Conservation (phyloP, 37 sponge, comb jelly and placozoan species). For the Ephydatia muelleri region DNA sequence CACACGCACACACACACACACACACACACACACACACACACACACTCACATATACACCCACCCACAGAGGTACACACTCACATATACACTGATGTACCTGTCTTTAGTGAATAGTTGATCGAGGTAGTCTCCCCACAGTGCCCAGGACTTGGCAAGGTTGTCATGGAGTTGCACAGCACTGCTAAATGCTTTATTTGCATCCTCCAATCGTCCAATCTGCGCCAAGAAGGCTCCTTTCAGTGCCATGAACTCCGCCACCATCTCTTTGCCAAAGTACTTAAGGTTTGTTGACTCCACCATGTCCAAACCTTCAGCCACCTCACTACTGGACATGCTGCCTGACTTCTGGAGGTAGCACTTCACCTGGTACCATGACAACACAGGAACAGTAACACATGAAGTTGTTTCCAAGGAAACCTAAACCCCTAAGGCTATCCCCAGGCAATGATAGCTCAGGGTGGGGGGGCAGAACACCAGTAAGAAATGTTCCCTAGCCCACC, state of each 20-base stretch:
- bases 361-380: constrained; percentile 32
- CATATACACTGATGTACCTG: constrained; percentile 13
- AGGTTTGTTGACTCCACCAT: constrained; percentile 87
- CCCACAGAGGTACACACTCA: not conserved
- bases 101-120: constrained; percentile 87
- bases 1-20: not conserved
- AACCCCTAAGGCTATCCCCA: not conserved
- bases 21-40: constrained; percentile 21
- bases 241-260: constrained; percentile 85
- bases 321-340: constrained; percentile 42
- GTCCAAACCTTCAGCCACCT: constrained; percentile 85
- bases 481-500: too few relatives aligned
- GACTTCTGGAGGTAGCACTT: constrained; percentile 88
- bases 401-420: too few relatives aligned
- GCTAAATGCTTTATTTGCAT: constrained; percentile 89
- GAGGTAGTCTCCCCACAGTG: constrained; percentile 94
- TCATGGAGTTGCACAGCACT: constrained; percentile 93
- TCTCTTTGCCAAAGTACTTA: constrained; percentile 85
- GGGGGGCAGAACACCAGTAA: too few relatives aligned
- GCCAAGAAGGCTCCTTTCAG: constrained; percentile 82
- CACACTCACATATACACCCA: not conserved
- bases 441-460: not conserved
- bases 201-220: constrained; percentile 78
- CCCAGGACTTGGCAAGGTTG: constrained; percentile 87
- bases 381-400: too few relatives aligned